Evolutionary conservation across 2,797 vertebrate genomes (phyloP).

Genomic region (Knipowitschia caucasica): DNA sequence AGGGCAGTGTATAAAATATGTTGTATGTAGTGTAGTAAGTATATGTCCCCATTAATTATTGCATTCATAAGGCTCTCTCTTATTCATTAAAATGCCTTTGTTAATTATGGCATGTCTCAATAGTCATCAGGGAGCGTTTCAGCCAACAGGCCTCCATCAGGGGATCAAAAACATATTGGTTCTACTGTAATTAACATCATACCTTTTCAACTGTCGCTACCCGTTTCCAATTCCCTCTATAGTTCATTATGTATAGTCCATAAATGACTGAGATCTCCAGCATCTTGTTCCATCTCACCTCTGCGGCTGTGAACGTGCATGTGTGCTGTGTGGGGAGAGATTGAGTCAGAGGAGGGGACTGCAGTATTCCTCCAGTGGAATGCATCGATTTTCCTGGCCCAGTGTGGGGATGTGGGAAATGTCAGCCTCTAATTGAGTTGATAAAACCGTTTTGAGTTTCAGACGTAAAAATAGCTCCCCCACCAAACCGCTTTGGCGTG

Average conservation of each 20-base stretch:
- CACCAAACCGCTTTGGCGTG: constrained; percentile 52
- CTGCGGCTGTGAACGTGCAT: not conserved
- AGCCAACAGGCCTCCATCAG: no score
- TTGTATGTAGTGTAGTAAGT: no score
- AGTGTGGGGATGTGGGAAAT: constrained; percentile 68
- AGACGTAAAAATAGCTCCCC: constrained; percentile 63
- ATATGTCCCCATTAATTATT: no score
- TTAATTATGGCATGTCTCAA: no score
- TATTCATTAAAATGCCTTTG: no score
- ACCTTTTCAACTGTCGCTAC: no score
- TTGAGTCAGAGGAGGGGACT: constrained; percentile 61
- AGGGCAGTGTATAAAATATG: no score
- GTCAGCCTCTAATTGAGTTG: constrained; percentile 77
- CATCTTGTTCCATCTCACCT: not conserved
- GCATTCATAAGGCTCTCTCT: no score
- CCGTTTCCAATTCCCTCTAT: not conserved
- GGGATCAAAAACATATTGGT: no score
- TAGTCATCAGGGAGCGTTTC: no score
- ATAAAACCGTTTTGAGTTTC: constrained; percentile 73
- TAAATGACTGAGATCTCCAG: not conserved
- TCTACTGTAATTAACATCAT: no score
- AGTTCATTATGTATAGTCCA: not conserved
- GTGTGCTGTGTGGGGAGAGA: constrained; percentile 38
- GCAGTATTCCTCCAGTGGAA: constrained; percentile 65
- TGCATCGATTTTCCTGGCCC: constrained; percentile 67